A percentile compares a stretch with the other conserved stretches of the same genome.
Conservation (phyloP, 23 tunicate species). For the Phallusia fumigata region DNA sequence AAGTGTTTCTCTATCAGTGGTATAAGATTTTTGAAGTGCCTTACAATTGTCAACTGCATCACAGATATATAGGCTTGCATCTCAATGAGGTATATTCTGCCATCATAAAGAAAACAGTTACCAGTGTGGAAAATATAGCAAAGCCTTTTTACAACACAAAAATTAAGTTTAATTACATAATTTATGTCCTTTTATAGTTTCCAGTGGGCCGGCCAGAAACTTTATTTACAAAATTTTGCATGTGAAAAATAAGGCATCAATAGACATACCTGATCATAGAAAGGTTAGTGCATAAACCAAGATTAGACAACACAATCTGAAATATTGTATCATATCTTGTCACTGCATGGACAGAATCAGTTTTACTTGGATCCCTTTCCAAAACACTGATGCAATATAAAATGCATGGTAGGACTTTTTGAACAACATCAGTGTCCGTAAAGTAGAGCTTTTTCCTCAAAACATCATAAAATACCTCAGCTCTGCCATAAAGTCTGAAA, state of each 20-base stretch:
- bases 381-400: conserved; percentile 36
- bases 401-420: conserved; percentile 48
- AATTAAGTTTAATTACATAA: too few species aligned
- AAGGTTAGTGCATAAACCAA: conserved; percentile 27
- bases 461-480: conserved; percentile 70
- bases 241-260: too few species aligned
- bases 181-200: too few species aligned
- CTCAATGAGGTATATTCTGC: neutral
- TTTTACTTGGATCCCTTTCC: conserved; percentile 51
- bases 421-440: conserved; percentile 29
- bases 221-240: too few species aligned
- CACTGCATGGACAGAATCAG: conserved; percentile 24
- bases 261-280: conserved; percentile 23
- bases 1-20: conserved; percentile 18
- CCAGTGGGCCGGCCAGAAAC: too few species aligned
- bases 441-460: conserved; percentile 42
- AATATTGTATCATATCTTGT: conserved; percentile 59
- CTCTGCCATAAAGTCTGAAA: conserved; percentile 42
- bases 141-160: too few species aligned
- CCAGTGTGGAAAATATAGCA: too few species aligned
- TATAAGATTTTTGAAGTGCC: conserved; percentile 35
- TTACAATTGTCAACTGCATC: neutral
- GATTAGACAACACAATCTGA: conserved; percentile 39
- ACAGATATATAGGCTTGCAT: neutral
- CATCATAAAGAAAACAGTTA: too few species aligned